These are phyloP conservation scores for Orchesella flavescens DNA, from an alignment of 2,888 invertebrate genomes.

Conservation along the genomic window DNA sequence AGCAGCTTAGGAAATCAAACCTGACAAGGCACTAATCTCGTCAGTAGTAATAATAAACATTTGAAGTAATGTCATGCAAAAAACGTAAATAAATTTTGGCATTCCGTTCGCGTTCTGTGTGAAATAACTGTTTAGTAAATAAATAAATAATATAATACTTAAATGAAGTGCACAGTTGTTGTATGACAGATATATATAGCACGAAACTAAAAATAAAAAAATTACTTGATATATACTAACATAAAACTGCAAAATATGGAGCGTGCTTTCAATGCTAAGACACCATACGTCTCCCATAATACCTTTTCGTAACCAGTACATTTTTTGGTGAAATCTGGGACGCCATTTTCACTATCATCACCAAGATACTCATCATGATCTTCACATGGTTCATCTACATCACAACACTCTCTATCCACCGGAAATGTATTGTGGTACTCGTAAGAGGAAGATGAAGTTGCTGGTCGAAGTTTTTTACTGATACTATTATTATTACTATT, in stretches of 20 bases:
- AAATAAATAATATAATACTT: background rate
- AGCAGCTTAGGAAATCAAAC: too few relatives aligned
- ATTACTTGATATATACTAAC: background rate
- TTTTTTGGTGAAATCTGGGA: slow-evolving; percentile 27
- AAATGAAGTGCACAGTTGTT: background rate
- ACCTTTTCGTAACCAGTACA: slow-evolving; percentile 36
- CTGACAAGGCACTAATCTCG: too few relatives aligned
- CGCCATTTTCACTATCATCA: slow-evolving; percentile 51
- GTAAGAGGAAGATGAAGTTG: background rate
- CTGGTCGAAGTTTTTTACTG: slow-evolving; percentile 1
- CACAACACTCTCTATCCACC: slow-evolving; percentile 77
- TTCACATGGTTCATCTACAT: slow-evolving; percentile 74
- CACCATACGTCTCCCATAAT: slow-evolving; percentile 7
- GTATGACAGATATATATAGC: background rate
- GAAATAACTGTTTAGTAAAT: background rate
- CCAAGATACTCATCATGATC: slow-evolving; percentile 63
- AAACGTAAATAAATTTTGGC: too few relatives aligned
- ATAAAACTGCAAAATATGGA: slow-evolving; percentile 19
- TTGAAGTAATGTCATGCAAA: too few relatives aligned
- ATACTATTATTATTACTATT: background rate
- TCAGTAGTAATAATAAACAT: too few relatives aligned
- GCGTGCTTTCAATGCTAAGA: slow-evolving; percentile 24
- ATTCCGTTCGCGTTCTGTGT: too few relatives aligned
- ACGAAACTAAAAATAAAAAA: background rate
- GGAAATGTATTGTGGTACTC: slow-evolving; percentile 70